A percentile compares a stretch with the other conserved stretches of the same genome.
phyloP scores from a whole-genome alignment of 2,113 vertebrate genomes.

The Apteryx owenii region DNA sequence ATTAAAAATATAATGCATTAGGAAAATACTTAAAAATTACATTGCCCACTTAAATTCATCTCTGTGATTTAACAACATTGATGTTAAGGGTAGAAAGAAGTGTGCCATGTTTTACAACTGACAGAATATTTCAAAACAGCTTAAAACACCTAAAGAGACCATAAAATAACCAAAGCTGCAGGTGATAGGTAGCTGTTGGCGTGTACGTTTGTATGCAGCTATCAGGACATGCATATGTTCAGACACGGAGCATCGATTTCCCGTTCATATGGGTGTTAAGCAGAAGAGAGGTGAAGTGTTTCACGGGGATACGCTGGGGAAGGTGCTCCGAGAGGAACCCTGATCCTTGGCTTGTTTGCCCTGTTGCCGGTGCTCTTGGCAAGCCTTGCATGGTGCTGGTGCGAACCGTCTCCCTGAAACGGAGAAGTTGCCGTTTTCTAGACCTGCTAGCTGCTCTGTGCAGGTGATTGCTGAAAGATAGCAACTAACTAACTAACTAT shows the following conservation, averaged over 20 bases:
- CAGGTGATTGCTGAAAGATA: neutral
- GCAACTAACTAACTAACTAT: neutral
- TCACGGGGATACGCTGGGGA: neutral
- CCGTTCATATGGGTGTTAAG: accelerated
- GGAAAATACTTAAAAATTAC: conserved; percentile 26
- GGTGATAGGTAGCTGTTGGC: neutral
- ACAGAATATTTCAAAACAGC: neutral
- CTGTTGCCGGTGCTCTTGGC: accelerated
- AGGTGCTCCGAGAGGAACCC: neutral
- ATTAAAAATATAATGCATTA: conserved; percentile 6
- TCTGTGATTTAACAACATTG: conserved; percentile 10
- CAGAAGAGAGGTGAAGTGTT: neutral
- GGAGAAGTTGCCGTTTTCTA: neutral
- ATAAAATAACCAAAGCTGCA: neutral
- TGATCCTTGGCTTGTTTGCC: neutral
- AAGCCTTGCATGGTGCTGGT: neutral
- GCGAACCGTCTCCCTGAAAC: neutral
- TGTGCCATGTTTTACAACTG: neutral
- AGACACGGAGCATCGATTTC: neutral
- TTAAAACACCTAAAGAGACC: neutral
- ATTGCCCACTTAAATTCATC: neutral
- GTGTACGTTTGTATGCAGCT: neutral
- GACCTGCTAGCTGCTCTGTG: neutral
- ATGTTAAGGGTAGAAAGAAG: neutral
- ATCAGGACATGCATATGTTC: accelerated